Evolutionary conservation across 2,888 invertebrate species (phyloP), one percentile per base, ranked within the genome.

Genomic region (Sympetrum striolatum): DNA sequence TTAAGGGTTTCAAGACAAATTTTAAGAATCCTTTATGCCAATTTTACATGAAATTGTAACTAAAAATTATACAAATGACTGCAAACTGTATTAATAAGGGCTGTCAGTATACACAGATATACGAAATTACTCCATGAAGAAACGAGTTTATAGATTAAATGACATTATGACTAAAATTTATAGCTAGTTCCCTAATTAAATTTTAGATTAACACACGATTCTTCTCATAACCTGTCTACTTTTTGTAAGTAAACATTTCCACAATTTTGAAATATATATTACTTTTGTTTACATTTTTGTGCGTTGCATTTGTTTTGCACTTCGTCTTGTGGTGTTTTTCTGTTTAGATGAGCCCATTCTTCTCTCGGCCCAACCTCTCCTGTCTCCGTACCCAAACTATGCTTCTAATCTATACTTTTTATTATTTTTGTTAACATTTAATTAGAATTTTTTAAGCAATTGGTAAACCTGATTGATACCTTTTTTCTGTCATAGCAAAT

Each of bases 331-430:
- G 22, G 22, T 37, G 6, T 82, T 60, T 3, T 82, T 60, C 37
- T n/a, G n/a, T 86, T 86, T 8, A 58, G 5, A 25, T 35, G 18
- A 48, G 14, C 18, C 44, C 12, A 4, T 22, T 31, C 37, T 64
- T 58, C 86, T 86, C 86, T 86, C 86, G 86, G 86, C 86, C 86
- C 60, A 37, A 0, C 25, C 82, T 25, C 15, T 31, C 58, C 82
- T 82, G 82, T 82, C 58, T 82, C 58, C 31, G 25, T 44, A 25
- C n/a, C 53, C 5, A 1, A 53, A 82, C 44, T 44, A 18, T 53
- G 82, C 82, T 58, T 53, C 5, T 64, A 53, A 82, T 10, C 1
- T 64, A 64, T 35, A 64, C 37, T 64, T 64, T 86, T 22, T 86
- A 86, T 86, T 8, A 37, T 86, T 86, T 64, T 53, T 12, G 10